These are phyloP conservation scores for Linepithema humile DNA, from an alignment of 1,140 invertebrate genomes.

Conservation along the genomic window DNA sequence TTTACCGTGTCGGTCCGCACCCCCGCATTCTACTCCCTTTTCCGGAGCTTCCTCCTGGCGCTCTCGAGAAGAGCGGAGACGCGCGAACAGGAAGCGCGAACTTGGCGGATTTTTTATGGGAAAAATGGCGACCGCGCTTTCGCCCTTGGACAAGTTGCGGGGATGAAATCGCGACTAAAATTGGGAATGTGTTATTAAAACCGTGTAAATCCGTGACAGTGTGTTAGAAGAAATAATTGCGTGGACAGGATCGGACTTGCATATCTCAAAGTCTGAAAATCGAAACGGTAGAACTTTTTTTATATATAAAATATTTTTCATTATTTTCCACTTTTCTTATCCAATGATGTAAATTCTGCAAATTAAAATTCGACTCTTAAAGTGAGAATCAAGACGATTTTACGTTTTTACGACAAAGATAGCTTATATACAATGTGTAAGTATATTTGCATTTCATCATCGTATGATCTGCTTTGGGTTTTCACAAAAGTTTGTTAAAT, in stretches of 20 bases:
- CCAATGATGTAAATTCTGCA: background rate
- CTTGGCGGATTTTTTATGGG: constrained; percentile 82
- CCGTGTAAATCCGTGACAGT: background rate
- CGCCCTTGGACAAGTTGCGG: background rate
- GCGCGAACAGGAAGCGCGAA: constrained; percentile 83
- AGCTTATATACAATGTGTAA: background rate
- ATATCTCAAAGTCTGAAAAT: background rate
- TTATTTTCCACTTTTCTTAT: background rate
- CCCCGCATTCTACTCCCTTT: constrained; percentile 61
- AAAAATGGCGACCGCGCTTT: constrained; percentile 74
- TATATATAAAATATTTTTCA: background rate
- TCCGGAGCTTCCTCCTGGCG: constrained; percentile 71
- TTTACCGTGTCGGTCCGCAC: constrained; percentile 77
- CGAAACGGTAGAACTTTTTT: background rate
- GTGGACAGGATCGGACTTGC: background rate
- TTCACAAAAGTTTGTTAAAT: constrained; percentile 11
- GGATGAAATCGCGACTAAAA: constrained; percentile 23
- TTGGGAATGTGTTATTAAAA: constrained; percentile 34
- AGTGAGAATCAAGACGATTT: background rate
- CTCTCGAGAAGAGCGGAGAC: constrained; percentile 76
- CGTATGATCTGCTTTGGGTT: background rate
- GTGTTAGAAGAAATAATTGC: background rate
- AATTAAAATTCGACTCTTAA: background rate
- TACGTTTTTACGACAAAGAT: background rate
- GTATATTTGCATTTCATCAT: no score